phyloP scores from a whole-genome alignment of 2,113 vertebrate species.

The Spea bombifrons region DNA sequence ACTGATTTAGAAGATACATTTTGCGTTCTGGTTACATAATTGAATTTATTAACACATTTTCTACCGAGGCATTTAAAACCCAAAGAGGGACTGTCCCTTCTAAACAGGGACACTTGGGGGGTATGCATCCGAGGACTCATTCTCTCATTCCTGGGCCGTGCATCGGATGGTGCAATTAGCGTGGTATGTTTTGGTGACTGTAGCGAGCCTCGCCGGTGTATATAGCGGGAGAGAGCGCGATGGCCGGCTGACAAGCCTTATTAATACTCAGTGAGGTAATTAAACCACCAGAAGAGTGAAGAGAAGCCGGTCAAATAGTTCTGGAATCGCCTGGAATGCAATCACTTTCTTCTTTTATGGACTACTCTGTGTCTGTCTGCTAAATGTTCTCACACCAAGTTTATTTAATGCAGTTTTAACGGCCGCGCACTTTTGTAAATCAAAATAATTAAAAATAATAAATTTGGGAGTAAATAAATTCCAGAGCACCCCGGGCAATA shows the following conservation, averaged over 20 bases:
- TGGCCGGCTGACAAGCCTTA: background rate
- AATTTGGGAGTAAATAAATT: slow-evolving; percentile 69
- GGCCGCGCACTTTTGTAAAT: slow-evolving; percentile 77
- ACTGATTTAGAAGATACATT: too few relatives aligned
- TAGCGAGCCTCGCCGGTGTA: too few relatives aligned
- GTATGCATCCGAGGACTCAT: too few relatives aligned
- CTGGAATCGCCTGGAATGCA: slow-evolving; percentile 10
- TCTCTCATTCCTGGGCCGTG: too few relatives aligned
- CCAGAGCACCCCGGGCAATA: slow-evolving; percentile 31
- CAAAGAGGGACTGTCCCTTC: too few relatives aligned
- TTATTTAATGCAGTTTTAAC: slow-evolving; percentile 79
- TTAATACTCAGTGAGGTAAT: background rate
- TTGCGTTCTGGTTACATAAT: too few relatives aligned
- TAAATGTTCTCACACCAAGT: slow-evolving; percentile 70
- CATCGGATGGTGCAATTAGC: too few relatives aligned
- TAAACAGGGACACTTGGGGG: too few relatives aligned
- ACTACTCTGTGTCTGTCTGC: slow-evolving; percentile 71
- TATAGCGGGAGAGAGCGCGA: too few relatives aligned
- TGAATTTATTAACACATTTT: too few relatives aligned
- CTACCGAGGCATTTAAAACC: too few relatives aligned
- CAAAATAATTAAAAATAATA: slow-evolving; percentile 89
- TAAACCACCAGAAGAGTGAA: background rate
- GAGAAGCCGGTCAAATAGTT: background rate
- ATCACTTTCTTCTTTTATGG: slow-evolving; percentile 63
- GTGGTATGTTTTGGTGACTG: too few relatives aligned